These are phyloP conservation scores for Cataglyphis albicans DNA, from an alignment of 2,888 invertebrate genomes.

Conservation along the genomic window DNA sequence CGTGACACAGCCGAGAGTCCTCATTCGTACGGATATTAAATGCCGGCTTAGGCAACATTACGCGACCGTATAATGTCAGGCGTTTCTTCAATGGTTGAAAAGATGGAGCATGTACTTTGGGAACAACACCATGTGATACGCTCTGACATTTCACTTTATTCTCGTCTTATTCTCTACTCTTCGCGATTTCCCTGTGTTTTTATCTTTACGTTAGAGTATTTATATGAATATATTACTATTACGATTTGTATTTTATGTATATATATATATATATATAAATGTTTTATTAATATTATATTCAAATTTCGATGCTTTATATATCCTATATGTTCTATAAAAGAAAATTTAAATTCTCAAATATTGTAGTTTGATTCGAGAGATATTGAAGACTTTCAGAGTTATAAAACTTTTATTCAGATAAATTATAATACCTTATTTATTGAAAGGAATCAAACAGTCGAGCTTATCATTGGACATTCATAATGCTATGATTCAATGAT, in stretches of 20 bases:
- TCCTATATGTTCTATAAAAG: neutral
- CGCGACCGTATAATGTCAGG: conserved; percentile 36
- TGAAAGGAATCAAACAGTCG: neutral
- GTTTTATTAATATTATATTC: neutral
- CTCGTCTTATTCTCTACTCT: neutral
- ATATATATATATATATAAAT: neutral
- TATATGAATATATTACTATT: neutral
- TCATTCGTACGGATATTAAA: conserved; percentile 43
- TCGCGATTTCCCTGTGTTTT: neutral
- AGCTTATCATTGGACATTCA: neutral
- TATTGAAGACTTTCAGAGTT: neutral
- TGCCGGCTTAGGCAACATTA: conserved; percentile 47
- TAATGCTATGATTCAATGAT: neutral
- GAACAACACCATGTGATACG: conserved; percentile 13
- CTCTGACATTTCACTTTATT: conserved; percentile 8
- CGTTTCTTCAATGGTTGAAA: conserved; percentile 36
- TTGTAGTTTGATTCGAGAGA: neutral
- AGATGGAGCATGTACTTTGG: conserved; percentile 17
- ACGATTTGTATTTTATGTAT: neutral
- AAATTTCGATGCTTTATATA: neutral
- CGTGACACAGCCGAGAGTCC: conserved; percentile 17
- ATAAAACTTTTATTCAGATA: neutral
- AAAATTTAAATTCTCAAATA: neutral
- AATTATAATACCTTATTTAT: neutral
- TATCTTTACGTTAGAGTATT: neutral